phyloP scores from a whole-genome alignment of 2,888 invertebrate species.

The Andrena fulva region DNA sequence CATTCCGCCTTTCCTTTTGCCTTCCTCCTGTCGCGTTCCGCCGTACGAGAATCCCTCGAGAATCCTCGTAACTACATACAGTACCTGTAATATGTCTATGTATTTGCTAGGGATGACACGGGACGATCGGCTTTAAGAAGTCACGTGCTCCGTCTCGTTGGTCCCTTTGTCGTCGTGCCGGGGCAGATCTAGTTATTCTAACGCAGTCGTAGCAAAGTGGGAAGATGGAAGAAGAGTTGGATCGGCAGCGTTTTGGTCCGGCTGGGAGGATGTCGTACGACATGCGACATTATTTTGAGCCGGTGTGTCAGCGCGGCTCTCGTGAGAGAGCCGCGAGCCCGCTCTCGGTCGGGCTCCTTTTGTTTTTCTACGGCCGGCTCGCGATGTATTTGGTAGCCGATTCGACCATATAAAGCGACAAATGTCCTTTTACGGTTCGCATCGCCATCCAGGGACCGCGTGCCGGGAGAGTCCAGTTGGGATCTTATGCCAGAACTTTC shows the following conservation, averaged over 20 bases:
- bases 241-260: slow-evolving; percentile 32
- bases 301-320: slow-evolving; percentile 67
- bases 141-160: neutral
- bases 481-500: slow-evolving; percentile 77
- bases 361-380: slow-evolving; percentile 79
- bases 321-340: slow-evolving; percentile 57
- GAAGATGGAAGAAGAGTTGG: slow-evolving; percentile 4
- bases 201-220: neutral
- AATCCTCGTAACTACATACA: neutral
- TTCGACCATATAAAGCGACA: slow-evolving; percentile 82
- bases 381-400: slow-evolving; percentile 82
- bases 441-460: slow-evolving; percentile 80
- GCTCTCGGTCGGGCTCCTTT: slow-evolving; percentile 73
- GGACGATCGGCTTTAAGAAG: neutral
- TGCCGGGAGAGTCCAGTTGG: slow-evolving; percentile 69
- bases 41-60: neutral
- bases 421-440: slow-evolving; percentile 82
- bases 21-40: neutral
- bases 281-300: slow-evolving; percentile 75
- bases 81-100: neutral
- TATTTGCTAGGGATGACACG: neutral
- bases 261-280: slow-evolving; percentile 47
- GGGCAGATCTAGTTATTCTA: neutral
- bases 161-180: neutral
- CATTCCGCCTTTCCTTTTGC: slow-evolving; percentile 4